Conservation (phyloP, 1,140 invertebrate species). For the Hesperophylax magnus region DNA sequence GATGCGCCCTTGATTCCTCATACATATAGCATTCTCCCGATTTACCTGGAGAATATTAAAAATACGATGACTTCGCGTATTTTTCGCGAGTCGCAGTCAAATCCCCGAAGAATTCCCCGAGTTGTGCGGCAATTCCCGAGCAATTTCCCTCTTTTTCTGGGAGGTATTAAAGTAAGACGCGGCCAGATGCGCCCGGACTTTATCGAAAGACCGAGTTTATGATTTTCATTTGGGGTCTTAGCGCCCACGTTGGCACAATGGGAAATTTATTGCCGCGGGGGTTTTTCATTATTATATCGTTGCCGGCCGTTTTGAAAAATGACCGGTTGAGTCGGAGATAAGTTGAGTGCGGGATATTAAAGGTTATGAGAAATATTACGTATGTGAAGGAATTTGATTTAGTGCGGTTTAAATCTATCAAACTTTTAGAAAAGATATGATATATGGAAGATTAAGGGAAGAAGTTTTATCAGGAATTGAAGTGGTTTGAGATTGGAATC, state of each 20-base stretch:
- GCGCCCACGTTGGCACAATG: not conserved
- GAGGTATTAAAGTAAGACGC: not conserved
- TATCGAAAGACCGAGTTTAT: constrained; percentile 6
- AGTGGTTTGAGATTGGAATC: no score
- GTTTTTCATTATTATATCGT: constrained; percentile 4
- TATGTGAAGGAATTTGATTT: not conserved
- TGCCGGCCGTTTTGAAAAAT: constrained; percentile 8
- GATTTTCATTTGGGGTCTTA: constrained; percentile 19
- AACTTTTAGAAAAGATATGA: no score
- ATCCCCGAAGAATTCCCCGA: not conserved
- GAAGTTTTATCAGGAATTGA: no score
- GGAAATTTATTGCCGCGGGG: constrained; percentile 7
- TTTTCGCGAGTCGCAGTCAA: not conserved
- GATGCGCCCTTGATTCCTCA: not conserved
- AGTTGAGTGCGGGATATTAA: constrained; percentile 12
- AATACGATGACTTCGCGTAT: not conserved
- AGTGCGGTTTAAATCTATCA: no score
- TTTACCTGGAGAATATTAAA: not conserved
- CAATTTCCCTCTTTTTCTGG: no score
- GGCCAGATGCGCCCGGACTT: not conserved
- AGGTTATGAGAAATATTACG: not conserved
- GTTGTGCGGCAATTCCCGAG: no score
- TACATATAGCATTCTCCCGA: not conserved
- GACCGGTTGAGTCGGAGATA: constrained; percentile 5
- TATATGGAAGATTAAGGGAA: no score